Base-by-base conservation (phyloP, 1,140 invertebrate species). In the Pseudomyrmex dendroicus region DNA sequence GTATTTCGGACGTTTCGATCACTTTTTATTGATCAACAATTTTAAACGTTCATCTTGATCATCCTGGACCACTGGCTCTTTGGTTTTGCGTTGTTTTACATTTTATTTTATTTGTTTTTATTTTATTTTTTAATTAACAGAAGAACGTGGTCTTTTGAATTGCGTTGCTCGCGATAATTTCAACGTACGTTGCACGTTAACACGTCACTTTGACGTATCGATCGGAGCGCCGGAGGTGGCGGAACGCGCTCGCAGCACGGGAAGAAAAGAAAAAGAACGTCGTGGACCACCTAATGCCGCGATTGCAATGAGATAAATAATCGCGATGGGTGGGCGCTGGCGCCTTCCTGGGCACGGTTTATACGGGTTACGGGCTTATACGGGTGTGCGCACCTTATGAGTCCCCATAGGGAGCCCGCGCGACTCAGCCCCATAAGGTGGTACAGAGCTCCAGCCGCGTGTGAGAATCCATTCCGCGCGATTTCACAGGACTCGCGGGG, bases 401-500 rank as follows among this genome's bases (percentile, higher is more conserved):
- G 35, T 70, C 80, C 56, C 86, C 66, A 87, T 82, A 87, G 88
- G 90, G 88, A 88, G 89, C 85, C 87, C 59, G 68, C 59, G 82
- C 62, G 73, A 70, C 85, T 68, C 87, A 70, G 35, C 35, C 4
- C 84, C 87, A 91, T 89, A 93, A 93, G 91, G 92, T 93, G 91
- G 91, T 84, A 92, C 92, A 91, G 91, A 90, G 72, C 91, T 93
- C 92, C 92, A 92, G 63, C 91, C 90, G 90, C 86, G 92, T 93
- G 92, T 93, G 92, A 93, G 92, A 93, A 93, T 93, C 91, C 88
- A 93, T 93, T 93, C 92, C 92, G 76, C 86, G 86, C 88, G 91
- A 93, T 92, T 93, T 93, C 92, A 93, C 92, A 93, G 88, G 89
- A 85, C 82, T 91, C 74, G 72, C 86, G 74, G 89, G 91, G 91